Evolutionary conservation across 2,113 vertebrate genomes (phyloP), one percentile per base, ranked within the genome.

Genomic region (Lutjanus erythropterus): DNA sequence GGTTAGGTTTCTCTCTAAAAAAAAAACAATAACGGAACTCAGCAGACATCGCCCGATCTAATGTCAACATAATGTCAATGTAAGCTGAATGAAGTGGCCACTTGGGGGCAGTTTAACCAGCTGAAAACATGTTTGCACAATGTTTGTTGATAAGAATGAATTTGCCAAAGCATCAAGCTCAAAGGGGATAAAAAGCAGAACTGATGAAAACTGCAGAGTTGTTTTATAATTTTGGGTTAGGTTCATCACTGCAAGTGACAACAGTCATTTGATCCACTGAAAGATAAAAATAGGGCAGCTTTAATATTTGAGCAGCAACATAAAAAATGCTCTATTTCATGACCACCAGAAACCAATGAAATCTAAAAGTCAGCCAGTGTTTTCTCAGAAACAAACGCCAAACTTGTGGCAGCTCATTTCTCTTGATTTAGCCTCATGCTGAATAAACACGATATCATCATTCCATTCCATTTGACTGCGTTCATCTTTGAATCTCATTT

Each of bases 401-500:
- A 60, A 86, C 58, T 62, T 49, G 37, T 77, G 56, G 80, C 71
- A 64, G 60, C 60, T 75, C 41, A 71, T 85, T 75, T 80, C 33
- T 85, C 74, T 81, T 81, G 61, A 86, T 86, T 84, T 77, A 39
- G 44, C 65, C 46, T 50, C 53, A 35, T 50, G 44, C 73, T 68
- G 81, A 84, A 72, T 79, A 77, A 83, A 85, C 52, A 80, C 37
- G 21, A 29, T 35, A 58, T 77, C 68, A 69, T 75, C 73, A 35
- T 56, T 72, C 50, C 35, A 56, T 74, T 80, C 46, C 15, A 35
- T 80, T 52, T 29, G 56, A 41, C 39, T 71, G 69, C 7, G 10
- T 77, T 77, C 46, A 66, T 80, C 35, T 78, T 60, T 0, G 7
- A 75, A 81, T 86, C 66, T 79, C 52, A 81, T 88, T 78, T 77